Evolutionary conservation across 2,797 vertebrate species (phyloP).

Genomic region (Fundulus diaphanus): DNA sequence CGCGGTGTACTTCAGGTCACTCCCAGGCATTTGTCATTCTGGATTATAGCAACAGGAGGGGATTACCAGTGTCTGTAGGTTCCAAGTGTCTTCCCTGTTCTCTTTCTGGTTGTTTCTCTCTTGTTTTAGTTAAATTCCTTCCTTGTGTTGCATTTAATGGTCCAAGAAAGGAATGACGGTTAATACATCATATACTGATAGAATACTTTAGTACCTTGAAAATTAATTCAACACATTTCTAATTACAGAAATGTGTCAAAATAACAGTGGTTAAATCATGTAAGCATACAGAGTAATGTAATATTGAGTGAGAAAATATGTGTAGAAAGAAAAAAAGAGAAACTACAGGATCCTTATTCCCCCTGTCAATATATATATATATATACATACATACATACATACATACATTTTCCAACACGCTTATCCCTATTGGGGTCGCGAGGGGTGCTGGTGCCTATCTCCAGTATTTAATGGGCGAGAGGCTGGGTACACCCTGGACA

Average conservation of each 20-base stretch:
- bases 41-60: not conserved
- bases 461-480: too few relatives aligned
- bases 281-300: not conserved
- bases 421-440: too few relatives aligned
- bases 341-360: not conserved
- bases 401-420: too few relatives aligned
- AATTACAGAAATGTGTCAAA: not conserved
- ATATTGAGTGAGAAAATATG: not conserved
- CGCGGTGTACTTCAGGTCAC: not conserved
- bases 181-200: not conserved
- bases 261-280: not conserved
- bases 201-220: not conserved
- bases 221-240: not conserved
- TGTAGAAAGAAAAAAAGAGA: not conserved
- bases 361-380: too few relatives aligned
- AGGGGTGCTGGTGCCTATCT: too few relatives aligned
- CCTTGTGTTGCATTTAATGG: not conserved
- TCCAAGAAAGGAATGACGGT: not conserved
- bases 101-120: not conserved
- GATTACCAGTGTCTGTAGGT: not conserved
- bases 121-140: not conserved
- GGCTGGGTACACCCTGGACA: too few relatives aligned
- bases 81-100: not conserved
- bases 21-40: constrained; percentile 5
- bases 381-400: too few relatives aligned